phyloP scores from a whole-genome alignment of 2,113 vertebrate genomes.

The Danionella cerebrum region DNA sequence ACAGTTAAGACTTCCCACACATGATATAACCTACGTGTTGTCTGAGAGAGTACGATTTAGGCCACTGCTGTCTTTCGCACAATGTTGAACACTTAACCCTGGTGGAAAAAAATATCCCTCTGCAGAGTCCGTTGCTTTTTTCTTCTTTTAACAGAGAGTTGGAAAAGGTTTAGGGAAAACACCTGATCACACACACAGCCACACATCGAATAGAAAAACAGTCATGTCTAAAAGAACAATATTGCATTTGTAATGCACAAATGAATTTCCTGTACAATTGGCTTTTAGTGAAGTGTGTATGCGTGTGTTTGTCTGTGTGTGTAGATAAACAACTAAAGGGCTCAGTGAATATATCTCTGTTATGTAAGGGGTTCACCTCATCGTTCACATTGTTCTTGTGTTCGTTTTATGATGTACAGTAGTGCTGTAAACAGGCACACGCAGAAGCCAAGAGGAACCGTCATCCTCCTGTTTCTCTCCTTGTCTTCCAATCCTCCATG shows the following conservation, averaged over 20 bases:
- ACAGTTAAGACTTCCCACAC: slow-evolving; percentile 98
- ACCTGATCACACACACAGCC: slow-evolving; percentile 83
- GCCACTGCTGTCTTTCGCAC: slow-evolving; percentile 72
- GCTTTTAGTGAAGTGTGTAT: slow-evolving; percentile 73
- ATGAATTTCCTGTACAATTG: slow-evolving; percentile 86
- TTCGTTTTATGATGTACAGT: slow-evolving; percentile 64
- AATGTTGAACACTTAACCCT: slow-evolving; percentile 33
- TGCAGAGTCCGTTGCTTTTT: slow-evolving; percentile 72
- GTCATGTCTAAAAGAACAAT: slow-evolving; percentile 94
- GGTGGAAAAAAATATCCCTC: background rate
- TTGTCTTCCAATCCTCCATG: slow-evolving; percentile 56
- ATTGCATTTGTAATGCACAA: slow-evolving; percentile 97
- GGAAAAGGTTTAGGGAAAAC: slow-evolving; percentile 76
- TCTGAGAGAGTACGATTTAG: slow-evolving; percentile 76
- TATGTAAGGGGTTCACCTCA: slow-evolving; percentile 10
- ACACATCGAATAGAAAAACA: slow-evolving; percentile 92
- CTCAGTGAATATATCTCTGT: slow-evolving; percentile 72
- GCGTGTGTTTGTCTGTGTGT: slow-evolving; percentile 62
- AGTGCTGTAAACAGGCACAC: slow-evolving; percentile 99
- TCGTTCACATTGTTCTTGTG: slow-evolving; percentile 23
- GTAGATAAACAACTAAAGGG: slow-evolving; percentile 86
- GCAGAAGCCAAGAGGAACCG: slow-evolving; percentile 73
- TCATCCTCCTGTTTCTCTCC: slow-evolving; percentile 47
- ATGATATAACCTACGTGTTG: slow-evolving; percentile 96
- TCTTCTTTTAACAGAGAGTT: slow-evolving; percentile 77